These are phyloP conservation scores for Phengaris arion DNA, from an alignment of 2,888 invertebrate species.

Conservation along the genomic window DNA sequence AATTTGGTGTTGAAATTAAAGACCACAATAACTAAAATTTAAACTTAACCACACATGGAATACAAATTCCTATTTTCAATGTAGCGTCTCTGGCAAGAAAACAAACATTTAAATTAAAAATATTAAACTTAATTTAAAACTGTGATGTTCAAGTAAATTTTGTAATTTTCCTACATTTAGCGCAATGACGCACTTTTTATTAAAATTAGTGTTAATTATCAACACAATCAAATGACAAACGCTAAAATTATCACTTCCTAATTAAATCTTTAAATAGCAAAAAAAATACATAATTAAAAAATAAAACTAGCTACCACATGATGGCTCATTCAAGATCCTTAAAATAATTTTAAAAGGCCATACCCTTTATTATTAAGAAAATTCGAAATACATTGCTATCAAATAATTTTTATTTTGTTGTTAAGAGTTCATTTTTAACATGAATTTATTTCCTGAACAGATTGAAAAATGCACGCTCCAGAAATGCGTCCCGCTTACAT, in stretches of 20 bases:
- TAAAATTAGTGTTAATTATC: neutral
- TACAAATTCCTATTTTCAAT: neutral
- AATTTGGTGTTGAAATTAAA: neutral
- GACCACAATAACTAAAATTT: neutral
- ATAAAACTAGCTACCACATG: neutral
- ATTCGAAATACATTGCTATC: neutral
- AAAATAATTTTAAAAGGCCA: neutral
- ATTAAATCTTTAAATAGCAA: neutral
- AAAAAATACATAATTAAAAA: neutral
- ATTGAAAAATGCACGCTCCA: constrained; percentile 2
- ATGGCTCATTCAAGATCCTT: neutral
- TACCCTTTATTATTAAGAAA: neutral
- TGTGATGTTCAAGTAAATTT: neutral
- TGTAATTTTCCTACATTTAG: neutral
- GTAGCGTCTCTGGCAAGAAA: constrained; percentile 7
- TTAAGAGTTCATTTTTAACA: neutral
- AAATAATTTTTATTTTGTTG: neutral
- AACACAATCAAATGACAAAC: neutral
- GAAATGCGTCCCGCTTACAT: neutral
- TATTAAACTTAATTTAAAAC: neutral
- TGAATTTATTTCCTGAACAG: neutral
- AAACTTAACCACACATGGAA: neutral
- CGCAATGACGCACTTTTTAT: neutral
- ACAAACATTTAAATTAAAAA: neutral
- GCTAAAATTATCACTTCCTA: neutral